A percentile compares a stretch with the other conserved stretches of the same genome.
These are phyloP conservation scores for Macrostomum lignano DNA, from an alignment of 1,140 invertebrate species.

Conservation along the genomic window DNA sequence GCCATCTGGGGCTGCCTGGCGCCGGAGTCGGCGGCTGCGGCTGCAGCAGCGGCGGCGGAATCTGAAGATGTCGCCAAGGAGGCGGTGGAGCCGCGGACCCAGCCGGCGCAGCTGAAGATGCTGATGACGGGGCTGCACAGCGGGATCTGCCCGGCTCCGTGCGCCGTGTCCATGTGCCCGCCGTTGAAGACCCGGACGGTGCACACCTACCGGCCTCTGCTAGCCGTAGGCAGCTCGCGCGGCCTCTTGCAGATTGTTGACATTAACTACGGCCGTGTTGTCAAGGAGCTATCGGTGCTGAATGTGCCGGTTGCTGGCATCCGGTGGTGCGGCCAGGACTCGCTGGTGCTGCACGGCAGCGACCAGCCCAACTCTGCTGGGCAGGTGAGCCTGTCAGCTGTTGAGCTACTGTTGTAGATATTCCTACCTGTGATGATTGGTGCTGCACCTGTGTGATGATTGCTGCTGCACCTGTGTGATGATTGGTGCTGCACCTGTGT, in stretches of 20 bases:
- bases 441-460: no score
- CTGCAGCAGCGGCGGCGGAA: no score
- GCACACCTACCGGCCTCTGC: conserved; percentile 25
- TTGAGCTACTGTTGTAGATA: no score
- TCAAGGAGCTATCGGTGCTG: conserved; percentile 2
- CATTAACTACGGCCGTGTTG: neutral
- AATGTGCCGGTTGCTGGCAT: conserved; percentile 24
- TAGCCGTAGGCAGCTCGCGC: conserved; percentile 25
- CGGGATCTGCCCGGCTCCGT: conserved; percentile 26
- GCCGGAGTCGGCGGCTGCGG: no score
- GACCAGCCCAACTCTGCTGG: neutral
- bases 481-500: no score
- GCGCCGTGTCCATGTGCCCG: conserved; percentile 35
- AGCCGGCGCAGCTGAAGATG: conserved; percentile 17
- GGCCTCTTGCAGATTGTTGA: conserved; percentile 12
- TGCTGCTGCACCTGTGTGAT: no score
- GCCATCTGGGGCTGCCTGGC: no score
- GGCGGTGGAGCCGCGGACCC: conserved; percentile 7
- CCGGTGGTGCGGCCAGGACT: conserved; percentile 30
- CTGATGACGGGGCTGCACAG: conserved; percentile 30
- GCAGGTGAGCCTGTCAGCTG: neutral
- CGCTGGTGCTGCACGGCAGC: conserved; percentile 16
- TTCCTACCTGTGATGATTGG: no score
- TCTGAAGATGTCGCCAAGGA: neutral
- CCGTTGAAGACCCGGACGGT: conserved; percentile 34